Evolutionary conservation across 1,140 invertebrate genomes (phyloP).

Genomic region (Protaetia brevitarsis): DNA sequence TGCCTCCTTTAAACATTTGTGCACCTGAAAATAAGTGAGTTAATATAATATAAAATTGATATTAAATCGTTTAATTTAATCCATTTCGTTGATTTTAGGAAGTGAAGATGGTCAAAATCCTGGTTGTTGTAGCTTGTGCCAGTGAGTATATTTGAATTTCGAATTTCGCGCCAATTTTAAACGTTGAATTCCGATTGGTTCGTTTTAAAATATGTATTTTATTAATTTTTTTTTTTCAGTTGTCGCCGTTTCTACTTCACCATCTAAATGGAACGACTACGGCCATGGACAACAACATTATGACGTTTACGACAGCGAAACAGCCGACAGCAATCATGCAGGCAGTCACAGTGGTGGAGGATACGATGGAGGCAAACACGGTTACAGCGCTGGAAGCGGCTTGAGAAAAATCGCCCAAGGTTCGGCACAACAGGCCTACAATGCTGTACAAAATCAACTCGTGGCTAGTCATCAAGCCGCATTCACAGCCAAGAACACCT

Average conservation of each 20-base stretch:
- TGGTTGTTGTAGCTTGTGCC: conserved; percentile 25
- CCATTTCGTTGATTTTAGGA: background rate
- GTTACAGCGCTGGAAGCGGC: conserved; percentile 46
- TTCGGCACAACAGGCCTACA: conserved; percentile 69
- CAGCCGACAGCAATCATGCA: conserved; percentile 49
- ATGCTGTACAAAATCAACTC: conserved; percentile 63
- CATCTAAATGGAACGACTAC: conserved; percentile 20
- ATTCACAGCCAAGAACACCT: conserved; percentile 66
- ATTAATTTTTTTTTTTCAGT: background rate
- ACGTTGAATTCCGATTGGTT: background rate
- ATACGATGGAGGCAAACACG: conserved; percentile 30
- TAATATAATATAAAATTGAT: background rate
- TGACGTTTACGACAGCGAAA: conserved; percentile 34
- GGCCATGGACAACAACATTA: conserved; percentile 16
- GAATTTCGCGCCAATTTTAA: background rate
- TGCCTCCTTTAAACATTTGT: conserved; percentile 5
- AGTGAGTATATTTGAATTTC: conserved; percentile 20
- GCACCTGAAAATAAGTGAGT: conserved; percentile 4
- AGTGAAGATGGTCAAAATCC: conserved; percentile 12
- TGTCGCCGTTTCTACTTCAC: background rate
- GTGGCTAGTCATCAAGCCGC: conserved; percentile 65
- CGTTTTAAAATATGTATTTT: too few relatives aligned
- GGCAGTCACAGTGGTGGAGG: background rate
- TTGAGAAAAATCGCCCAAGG: conserved; percentile 59
- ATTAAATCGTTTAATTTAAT: background rate